phyloP scores from a whole-genome alignment of 2,113 vertebrate species.

The Gallinago media region DNA sequence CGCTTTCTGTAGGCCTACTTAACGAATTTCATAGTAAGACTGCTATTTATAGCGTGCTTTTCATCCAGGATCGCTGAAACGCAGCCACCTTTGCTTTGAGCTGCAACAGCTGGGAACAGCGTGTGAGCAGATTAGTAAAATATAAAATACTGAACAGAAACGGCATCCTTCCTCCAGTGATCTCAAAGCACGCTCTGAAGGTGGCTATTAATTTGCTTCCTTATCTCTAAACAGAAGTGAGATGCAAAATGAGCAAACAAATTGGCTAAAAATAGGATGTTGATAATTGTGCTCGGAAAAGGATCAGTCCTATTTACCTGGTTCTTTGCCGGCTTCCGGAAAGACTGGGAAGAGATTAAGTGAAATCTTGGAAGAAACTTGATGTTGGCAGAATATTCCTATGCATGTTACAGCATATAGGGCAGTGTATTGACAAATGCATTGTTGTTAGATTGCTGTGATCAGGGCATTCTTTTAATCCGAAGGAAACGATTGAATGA shows the following conservation, averaged over 20 bases:
- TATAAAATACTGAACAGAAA: not conserved
- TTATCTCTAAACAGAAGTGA: not conserved
- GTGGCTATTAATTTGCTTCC: not conserved
- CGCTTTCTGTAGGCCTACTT: not conserved
- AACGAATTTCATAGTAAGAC: not conserved
- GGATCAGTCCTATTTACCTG: not conserved
- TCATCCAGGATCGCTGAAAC: not conserved
- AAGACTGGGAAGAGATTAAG: not conserved
- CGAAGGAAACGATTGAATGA: not conserved
- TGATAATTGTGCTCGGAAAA: not conserved
- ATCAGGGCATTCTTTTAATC: not conserved
- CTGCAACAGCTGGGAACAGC: not conserved
- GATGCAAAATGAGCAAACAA: not conserved
- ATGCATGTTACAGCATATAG: not conserved
- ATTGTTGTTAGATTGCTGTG: not conserved
- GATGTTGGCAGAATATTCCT: not conserved
- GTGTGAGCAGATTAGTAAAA: not conserved
- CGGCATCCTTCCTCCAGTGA: not conserved
- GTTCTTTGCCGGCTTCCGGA: not conserved
- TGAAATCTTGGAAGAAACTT: not conserved
- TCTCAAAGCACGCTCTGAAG: not conserved
- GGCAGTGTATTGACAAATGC: not conserved
- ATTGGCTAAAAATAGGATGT: not conserved
- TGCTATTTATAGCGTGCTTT: not conserved
- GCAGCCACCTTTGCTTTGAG: not conserved